These are phyloP conservation scores for Eufriesea mexicana DNA, from an alignment of 1,140 invertebrate genomes.

Conservation along the genomic window DNA sequence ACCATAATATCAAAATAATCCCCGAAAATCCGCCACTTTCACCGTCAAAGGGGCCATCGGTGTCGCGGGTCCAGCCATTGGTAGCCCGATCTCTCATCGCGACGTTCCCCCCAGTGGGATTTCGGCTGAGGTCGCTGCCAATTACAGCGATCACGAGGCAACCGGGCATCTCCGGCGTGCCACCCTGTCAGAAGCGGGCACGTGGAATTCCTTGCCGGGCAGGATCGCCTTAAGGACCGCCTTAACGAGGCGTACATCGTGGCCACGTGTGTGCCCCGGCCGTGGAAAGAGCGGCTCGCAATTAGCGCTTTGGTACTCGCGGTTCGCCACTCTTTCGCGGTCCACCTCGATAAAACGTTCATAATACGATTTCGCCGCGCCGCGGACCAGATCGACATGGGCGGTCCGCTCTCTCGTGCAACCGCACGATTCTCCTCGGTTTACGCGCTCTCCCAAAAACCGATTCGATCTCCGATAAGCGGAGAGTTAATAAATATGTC, in stretches of 20 bases:
- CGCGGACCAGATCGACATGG: conserved; percentile 55
- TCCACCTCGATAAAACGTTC: conserved; percentile 66
- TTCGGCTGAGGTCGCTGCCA: neutral
- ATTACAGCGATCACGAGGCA: conserved; percentile 1
- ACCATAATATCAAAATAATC: neutral
- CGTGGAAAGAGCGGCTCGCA: conserved; percentile 56
- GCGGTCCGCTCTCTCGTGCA: conserved; percentile 44
- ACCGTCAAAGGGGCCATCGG: neutral
- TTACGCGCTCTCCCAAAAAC: conserved; percentile 39
- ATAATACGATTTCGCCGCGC: conserved; percentile 64
- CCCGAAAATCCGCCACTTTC: conserved; percentile 2
- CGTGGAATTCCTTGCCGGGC: conserved; percentile 48
- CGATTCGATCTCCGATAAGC: conserved; percentile 53
- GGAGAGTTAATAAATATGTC: conserved; percentile 58
- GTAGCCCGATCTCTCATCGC: neutral
- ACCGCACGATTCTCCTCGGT: conserved; percentile 36
- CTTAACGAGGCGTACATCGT: conserved; percentile 61
- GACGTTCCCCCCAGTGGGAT: neutral
- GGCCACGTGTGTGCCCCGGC: conserved; percentile 36
- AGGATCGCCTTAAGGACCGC: conserved; percentile 55
- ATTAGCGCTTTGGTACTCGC: conserved; percentile 70
- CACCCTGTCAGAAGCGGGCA: conserved; percentile 5
- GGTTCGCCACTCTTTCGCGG: conserved; percentile 63
- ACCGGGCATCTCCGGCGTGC: neutral
- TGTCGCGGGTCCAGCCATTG: neutral